phyloP scores from a whole-genome alignment of 2,888 invertebrate species.

The Polietes domitor region DNA sequence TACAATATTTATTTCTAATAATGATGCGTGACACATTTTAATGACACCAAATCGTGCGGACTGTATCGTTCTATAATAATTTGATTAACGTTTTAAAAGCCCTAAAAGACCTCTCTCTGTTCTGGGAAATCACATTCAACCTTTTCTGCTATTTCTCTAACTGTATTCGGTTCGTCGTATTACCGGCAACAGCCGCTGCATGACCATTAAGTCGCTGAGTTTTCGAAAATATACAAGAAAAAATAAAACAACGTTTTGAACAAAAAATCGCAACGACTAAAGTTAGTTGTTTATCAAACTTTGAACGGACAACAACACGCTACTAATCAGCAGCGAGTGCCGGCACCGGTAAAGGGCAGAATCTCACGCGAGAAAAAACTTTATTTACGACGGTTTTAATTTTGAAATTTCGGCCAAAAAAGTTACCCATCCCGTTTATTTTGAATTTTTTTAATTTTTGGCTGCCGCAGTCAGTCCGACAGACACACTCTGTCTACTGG shows the following conservation, averaged over 20 bases:
- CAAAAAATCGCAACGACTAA: constrained; percentile 15
- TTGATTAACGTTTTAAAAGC: too few relatives aligned
- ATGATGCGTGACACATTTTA: too few relatives aligned
- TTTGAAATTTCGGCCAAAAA: constrained; percentile 9
- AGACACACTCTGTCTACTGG: not conserved
- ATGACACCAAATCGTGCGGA: too few relatives aligned
- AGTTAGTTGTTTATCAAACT: constrained; percentile 24
- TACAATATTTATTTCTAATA: too few relatives aligned
- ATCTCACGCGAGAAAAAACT: constrained; percentile 1
- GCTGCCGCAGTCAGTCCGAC: not conserved
- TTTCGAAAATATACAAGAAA: not conserved
- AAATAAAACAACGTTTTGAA: not conserved
- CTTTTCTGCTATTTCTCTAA: not conserved
- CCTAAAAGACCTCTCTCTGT: too few relatives aligned
- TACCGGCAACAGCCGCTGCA: not conserved
- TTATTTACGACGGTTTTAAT: not conserved
- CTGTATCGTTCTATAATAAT: too few relatives aligned
- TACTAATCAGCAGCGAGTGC: not conserved
- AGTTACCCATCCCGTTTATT: constrained; percentile 10
- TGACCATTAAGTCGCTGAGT: not conserved
- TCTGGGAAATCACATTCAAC: too few relatives aligned
- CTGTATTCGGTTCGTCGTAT: not conserved
- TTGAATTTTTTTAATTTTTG: not conserved
- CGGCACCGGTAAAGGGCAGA: not conserved
- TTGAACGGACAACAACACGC: not conserved